phyloP scores from a whole-genome alignment of 2,113 vertebrate genomes.

The Xenus cinereus region DNA sequence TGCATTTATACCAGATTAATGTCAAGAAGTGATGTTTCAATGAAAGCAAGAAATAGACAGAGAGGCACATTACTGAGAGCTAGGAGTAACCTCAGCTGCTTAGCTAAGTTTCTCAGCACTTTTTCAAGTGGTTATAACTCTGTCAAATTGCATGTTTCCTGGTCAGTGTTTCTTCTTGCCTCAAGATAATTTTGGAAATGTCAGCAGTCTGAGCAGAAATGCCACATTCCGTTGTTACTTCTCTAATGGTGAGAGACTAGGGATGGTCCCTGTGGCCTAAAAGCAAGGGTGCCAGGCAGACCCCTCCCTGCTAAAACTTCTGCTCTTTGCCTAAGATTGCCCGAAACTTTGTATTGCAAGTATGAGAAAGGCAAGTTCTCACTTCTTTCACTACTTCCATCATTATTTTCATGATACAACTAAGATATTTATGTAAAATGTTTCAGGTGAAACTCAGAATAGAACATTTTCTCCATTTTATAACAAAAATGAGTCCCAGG shows the following conservation, averaged over 20 bases:
- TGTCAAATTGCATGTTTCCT: background rate
- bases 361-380: background rate
- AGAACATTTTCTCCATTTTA: background rate
- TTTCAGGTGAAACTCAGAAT: background rate
- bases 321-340: background rate
- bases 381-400: background rate
- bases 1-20: background rate
- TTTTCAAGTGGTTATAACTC: background rate
- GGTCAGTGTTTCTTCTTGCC: background rate
- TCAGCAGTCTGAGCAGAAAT: background rate
- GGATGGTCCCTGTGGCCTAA: background rate
- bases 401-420: background rate
- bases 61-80: background rate
- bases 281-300: background rate
- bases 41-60: background rate
- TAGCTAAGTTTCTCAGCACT: background rate
- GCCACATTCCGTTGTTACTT: background rate
- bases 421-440: background rate
- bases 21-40: background rate
- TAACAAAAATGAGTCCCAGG: background rate
- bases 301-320: background rate
- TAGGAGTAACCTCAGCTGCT: background rate
- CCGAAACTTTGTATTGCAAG: background rate
- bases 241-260: background rate
- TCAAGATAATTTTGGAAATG: background rate